A percentile compares a stretch with the other conserved stretches of the same genome.
These are phyloP conservation scores for Ptychochromis oligacanthus DNA, from an alignment of 2,113 vertebrate species.

Conservation along the genomic window DNA sequence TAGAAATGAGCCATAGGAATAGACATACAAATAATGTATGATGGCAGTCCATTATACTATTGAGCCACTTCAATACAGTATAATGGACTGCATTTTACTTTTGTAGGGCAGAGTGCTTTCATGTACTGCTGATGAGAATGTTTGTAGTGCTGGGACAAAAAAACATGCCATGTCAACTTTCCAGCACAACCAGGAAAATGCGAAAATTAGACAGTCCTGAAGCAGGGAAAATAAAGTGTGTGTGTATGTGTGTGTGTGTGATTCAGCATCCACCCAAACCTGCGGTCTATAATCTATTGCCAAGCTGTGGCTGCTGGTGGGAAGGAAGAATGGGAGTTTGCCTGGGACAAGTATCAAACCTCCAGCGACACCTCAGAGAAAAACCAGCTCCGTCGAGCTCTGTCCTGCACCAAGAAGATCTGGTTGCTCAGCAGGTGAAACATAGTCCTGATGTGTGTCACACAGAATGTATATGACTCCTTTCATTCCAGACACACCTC, in stretches of 20 bases:
- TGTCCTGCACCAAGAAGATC: constrained; percentile 85
- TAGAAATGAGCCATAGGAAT: not conserved
- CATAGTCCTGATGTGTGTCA: not conserved
- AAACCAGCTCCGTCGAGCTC: constrained; percentile 81
- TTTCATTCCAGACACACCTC: not conserved
- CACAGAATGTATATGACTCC: not conserved
- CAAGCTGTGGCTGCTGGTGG: constrained; percentile 83
- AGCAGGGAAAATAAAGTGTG: not conserved
- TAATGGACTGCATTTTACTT: not conserved
- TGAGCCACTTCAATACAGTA: not conserved
- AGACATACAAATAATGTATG: not conserved
- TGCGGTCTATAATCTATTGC: constrained; percentile 89
- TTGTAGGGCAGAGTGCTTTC: not conserved
- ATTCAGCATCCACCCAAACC: constrained; percentile 85
- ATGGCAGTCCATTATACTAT: not conserved
- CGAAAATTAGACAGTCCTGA: not conserved
- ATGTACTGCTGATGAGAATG: not conserved
- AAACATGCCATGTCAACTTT: not conserved
- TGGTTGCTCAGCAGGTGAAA: constrained; percentile 91
- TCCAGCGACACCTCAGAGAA: constrained; percentile 79
- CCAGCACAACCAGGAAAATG: not conserved
- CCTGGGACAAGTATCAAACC: constrained; percentile 77
- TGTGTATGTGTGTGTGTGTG: constrained; percentile 16
- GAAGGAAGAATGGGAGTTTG: constrained; percentile 85
- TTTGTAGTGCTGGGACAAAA: not conserved